Evolutionary conservation across 2,113 vertebrate species (phyloP), one percentile per base, ranked within the genome.

Genomic region (Brachyistius frenatus): DNA sequence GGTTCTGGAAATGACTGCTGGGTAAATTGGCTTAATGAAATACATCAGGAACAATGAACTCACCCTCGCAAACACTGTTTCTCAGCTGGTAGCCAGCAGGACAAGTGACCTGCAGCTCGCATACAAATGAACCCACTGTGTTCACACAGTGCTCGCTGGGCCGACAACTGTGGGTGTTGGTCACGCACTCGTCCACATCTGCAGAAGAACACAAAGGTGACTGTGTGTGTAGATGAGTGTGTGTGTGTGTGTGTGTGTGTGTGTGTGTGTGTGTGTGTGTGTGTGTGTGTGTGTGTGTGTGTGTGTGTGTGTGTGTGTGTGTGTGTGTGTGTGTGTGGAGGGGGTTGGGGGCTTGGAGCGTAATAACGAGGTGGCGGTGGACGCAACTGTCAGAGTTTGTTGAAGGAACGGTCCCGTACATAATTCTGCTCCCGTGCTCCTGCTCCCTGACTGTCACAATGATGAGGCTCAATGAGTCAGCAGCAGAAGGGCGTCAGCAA

Each of bases 151-250:
- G 95, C 90, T 98, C 95, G 0, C 90, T 78, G 53, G 89, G 86
- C 76, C 91, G 93, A 88, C 97, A 99, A 0, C 92, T 96, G 92
- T 98, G 96, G 0, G 86, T 71, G 69, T 94, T 94, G 5, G 94
- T 94, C 71, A 94, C 79, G 8, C 97, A 98, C 90, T 98, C 97
- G 3, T 99, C 96, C 80, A 97, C 89, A 91, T 98, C 98, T 98
- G 90, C n/a, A 73, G 80, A 56, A 71, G 68, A 85, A 5, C 68
- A 67, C 37, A 80, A 81, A 64, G 16, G 58, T 53, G 47, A 52
- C 33, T 53, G 47, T 64, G 73, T 69, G 52, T 30, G 35, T 23
- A 66, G 35, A 50, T 61, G 39, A 52, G 15, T 37, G 47, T 23
- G 23, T 23, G 23, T 23, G 23, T 23, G 23, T 23, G 23, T 23